Conservation (phyloP, 2,797 vertebrate genomes). For the Cossypha caffra region DNA sequence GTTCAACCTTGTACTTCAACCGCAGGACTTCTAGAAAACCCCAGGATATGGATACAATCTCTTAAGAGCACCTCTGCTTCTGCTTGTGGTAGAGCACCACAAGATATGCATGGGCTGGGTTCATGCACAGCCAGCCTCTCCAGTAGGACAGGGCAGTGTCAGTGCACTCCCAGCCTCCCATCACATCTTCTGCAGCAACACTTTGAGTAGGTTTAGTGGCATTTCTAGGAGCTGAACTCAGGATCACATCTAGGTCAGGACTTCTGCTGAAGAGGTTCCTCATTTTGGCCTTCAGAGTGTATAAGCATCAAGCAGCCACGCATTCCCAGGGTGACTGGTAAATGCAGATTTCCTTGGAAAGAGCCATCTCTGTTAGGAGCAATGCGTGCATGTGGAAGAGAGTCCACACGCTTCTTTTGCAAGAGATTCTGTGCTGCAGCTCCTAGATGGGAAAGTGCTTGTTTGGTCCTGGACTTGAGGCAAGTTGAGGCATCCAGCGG, state of each 20-base stretch:
- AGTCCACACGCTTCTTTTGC: neutral
- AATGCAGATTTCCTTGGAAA: neutral
- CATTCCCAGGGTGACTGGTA: neutral
- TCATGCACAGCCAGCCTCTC: neutral
- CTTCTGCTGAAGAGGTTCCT: neutral
- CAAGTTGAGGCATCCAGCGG: neutral
- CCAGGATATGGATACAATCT: neutral
- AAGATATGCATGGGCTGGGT: rapidly evolving
- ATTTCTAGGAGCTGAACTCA: neutral
- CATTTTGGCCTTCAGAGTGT: neutral
- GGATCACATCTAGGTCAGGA: neutral
- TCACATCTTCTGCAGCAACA: neutral
- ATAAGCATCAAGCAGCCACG: neutral
- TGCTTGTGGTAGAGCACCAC: neutral
- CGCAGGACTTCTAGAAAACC: neutral
- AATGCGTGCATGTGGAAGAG: neutral
- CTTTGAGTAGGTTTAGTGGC: neutral
- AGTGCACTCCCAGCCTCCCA: neutral
- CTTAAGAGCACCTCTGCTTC: neutral
- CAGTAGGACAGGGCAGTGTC: neutral
- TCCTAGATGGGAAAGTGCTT: neutral
- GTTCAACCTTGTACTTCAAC: neutral
- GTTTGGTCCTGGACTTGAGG: neutral
- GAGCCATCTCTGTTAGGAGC: neutral
- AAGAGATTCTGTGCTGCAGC: neutral